A percentile compares a stretch with the other conserved stretches of the same genome.
These are phyloP conservation scores for Sigmodon hispidus DNA, from an alignment of 2,113 vertebrate genomes.

Conservation along the genomic window DNA sequence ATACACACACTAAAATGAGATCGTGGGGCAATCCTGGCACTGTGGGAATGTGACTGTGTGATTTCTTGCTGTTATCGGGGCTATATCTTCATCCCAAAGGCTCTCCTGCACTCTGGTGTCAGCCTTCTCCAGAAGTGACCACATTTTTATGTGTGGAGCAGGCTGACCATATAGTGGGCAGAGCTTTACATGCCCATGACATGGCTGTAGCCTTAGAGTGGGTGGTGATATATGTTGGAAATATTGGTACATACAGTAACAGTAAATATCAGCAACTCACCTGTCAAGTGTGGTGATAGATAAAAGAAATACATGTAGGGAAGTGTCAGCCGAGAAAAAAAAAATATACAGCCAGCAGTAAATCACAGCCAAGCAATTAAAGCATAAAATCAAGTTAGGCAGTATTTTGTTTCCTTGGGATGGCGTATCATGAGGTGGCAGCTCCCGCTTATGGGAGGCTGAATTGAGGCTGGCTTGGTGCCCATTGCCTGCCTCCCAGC, in stretches of 20 bases:
- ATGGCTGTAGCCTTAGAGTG: slow-evolving; percentile 50
- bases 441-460: neutral
- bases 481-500: neutral
- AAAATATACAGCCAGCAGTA: slow-evolving; percentile 72
- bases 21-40: neutral
- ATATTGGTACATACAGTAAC: slow-evolving; percentile 80
- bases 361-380: slow-evolving; percentile 77
- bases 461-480: neutral
- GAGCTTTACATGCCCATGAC: slow-evolving; percentile 7
- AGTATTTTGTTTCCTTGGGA: slow-evolving; percentile 69
- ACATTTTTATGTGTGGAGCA: neutral
- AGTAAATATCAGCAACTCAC: slow-evolving; percentile 80
- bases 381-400: slow-evolving; percentile 72
- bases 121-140: neutral
- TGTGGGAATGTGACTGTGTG: neutral
- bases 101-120: neutral
- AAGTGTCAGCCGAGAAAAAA: slow-evolving; percentile 69
- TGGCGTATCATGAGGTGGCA: fast-evolving
- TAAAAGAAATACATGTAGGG: slow-evolving; percentile 80
- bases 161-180: neutral
- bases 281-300: slow-evolving; percentile 80
- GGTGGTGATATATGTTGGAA: slow-evolving; percentile 77
- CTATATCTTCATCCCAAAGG: neutral
- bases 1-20: neutral
- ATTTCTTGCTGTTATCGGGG: neutral